Conservation (phyloP, 2,797 vertebrate genomes). For the Gadopsis bispinosus region DNA sequence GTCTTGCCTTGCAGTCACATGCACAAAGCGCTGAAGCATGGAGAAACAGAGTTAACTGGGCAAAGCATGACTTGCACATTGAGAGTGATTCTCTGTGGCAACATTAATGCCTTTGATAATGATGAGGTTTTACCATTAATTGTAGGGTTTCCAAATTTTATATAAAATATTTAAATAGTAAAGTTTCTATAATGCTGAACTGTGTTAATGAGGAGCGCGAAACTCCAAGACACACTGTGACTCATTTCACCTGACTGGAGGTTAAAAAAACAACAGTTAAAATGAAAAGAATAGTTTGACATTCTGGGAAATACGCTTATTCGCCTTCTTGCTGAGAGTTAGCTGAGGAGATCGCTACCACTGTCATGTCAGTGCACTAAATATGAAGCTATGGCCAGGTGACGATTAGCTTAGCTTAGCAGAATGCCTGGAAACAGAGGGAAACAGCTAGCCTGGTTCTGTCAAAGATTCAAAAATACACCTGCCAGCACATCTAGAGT, state of each 20-base stretch:
- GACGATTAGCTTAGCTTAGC: constrained; percentile 11
- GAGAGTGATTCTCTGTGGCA: constrained; percentile 22
- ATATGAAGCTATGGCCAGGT: neutral
- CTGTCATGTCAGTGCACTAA: neutral
- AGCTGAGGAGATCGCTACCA: neutral
- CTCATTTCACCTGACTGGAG: neutral
- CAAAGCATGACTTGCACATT: constrained; percentile 70
- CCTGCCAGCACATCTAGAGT: neutral
- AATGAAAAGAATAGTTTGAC: neutral
- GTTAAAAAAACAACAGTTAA: neutral
- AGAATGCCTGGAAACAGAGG: neutral
- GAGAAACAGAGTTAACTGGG: constrained; percentile 64
- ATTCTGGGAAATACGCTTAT: neutral
- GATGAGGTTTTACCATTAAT: neutral
- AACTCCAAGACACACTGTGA: too few relatives aligned
- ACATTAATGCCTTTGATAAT: constrained; percentile 1
- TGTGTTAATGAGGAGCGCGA: neutral
- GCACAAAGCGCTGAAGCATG: constrained; percentile 66
- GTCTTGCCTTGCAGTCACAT: constrained; percentile 60
- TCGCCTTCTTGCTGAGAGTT: neutral
- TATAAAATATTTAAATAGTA: neutral
- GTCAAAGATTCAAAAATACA: neutral
- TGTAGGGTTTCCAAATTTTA: neutral
- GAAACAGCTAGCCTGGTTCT: neutral
- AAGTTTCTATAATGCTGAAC: neutral